Evolutionary conservation across 23 tunicate genomes (phyloP).

Genomic region (Styela clava): DNA sequence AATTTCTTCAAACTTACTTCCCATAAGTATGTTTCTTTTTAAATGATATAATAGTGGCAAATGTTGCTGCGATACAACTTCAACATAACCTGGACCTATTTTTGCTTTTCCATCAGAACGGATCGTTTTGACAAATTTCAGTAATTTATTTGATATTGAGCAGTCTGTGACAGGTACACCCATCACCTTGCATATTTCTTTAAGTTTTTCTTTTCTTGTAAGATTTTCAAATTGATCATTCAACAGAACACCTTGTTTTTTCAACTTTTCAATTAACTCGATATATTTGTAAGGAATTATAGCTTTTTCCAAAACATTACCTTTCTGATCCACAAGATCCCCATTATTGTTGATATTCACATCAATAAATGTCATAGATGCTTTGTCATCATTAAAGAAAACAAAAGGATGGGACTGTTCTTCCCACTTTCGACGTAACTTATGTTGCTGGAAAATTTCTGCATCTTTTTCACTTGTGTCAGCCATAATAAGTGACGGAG

Average conservation of each 20-base stretch:
- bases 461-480: neutral
- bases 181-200: constrained; percentile 27
- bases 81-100: too few species aligned
- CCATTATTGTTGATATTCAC: neutral
- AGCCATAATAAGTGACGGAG: constrained; percentile 30
- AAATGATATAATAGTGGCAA: too few species aligned
- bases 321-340: too few species aligned
- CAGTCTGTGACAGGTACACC: too few species aligned
- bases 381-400: neutral
- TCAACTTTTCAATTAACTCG: neutral
- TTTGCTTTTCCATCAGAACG: too few species aligned
- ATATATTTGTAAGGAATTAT: neutral
- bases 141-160: too few species aligned
- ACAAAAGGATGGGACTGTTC: too few species aligned
- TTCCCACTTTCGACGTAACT: too few species aligned
- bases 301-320: constrained; percentile 29
- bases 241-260: neutral
- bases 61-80: too few species aligned
- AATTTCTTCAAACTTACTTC: too few species aligned
- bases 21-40: too few species aligned
- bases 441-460: neutral
- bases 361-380: neutral
- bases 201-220: constrained; percentile 25
- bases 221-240: constrained; percentile 11
- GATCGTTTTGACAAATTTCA: too few species aligned